phyloP scores from a whole-genome alignment of 2,113 vertebrate genomes.

The Actenoides lindsayi region DNA sequence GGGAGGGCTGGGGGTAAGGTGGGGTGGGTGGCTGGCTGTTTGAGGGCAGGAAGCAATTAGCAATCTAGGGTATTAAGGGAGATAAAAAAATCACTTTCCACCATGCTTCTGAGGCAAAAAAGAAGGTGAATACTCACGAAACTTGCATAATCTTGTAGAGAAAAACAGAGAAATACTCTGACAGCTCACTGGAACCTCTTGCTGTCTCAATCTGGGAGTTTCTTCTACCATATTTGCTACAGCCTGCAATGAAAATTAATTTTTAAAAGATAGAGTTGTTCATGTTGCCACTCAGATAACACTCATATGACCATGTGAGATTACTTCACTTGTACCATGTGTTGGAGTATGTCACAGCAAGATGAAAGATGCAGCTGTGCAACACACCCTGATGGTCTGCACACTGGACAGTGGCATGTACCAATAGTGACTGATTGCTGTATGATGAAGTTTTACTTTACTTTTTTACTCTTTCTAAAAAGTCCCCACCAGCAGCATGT shows the following conservation, averaged over 20 bases:
- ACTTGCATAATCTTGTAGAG: accelerated
- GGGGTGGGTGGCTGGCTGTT: too few relatives aligned
- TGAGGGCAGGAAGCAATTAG: background rate
- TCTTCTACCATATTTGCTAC: background rate
- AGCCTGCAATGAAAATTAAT: background rate
- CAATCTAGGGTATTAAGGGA: background rate
- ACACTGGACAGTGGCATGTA: accelerated
- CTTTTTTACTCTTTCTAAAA: background rate
- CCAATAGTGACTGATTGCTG: background rate
- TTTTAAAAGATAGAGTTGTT: background rate
- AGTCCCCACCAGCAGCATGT: background rate
- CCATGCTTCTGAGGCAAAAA: background rate
- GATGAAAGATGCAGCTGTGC: background rate
- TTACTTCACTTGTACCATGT: accelerated
- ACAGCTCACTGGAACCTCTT: background rate
- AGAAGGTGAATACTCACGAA: background rate
- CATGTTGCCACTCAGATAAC: accelerated
- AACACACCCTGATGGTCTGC: background rate
- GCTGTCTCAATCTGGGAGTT: background rate
- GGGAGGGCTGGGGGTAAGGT: background rate
- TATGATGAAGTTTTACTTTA: background rate
- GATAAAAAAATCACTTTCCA: background rate
- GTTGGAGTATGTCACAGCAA: background rate
- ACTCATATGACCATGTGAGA: background rate
- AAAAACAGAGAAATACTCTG: background rate